A percentile compares a stretch with the other conserved stretches of the same genome.
Conservation (phyloP, 2,888 invertebrate species). For the Macropis europaea region DNA sequence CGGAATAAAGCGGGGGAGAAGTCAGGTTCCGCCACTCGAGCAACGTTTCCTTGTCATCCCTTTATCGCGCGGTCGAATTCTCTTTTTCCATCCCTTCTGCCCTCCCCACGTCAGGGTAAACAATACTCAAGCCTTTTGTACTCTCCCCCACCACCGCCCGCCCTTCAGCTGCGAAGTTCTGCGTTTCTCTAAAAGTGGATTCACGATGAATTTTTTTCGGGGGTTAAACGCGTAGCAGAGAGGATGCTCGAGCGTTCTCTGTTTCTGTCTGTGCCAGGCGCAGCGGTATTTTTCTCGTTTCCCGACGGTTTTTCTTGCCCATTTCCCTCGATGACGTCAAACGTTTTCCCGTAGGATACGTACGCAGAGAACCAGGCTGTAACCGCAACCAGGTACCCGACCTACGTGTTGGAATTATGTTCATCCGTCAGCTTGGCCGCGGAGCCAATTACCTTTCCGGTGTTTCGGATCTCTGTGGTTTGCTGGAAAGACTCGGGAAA, state of each 20-base stretch:
- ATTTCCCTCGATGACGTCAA: neutral
- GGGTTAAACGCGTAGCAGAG: constrained; percentile 51
- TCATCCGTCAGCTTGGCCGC: neutral
- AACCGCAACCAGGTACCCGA: neutral
- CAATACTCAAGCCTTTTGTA: constrained; percentile 55
- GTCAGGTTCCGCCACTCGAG: constrained; percentile 28
- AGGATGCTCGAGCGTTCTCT: constrained; percentile 19
- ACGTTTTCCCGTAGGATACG: neutral
- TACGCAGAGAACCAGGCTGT: neutral
- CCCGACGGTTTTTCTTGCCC: neutral
- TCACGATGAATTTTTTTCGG: constrained; percentile 54
- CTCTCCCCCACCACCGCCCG: neutral
- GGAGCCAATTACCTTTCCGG: constrained; percentile 17
- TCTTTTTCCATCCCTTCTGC: neutral
- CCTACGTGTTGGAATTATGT: constrained; percentile 15
- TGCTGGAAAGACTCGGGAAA: constrained; percentile 3
- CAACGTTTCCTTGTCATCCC: constrained; percentile 50
- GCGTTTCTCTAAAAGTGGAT: constrained; percentile 51
- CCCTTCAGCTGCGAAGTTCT: constrained; percentile 2
- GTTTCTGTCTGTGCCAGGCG: neutral
- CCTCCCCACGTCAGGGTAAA: constrained; percentile 51
- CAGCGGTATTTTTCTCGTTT: neutral
- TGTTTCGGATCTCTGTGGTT: constrained; percentile 9
- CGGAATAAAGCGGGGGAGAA: constrained; percentile 14
- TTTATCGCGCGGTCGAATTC: constrained; percentile 60